Evolutionary conservation across 1,140 invertebrate genomes (phyloP), one percentile per base, ranked within the genome.

Genomic region (Aphidius gifuensis): DNA sequence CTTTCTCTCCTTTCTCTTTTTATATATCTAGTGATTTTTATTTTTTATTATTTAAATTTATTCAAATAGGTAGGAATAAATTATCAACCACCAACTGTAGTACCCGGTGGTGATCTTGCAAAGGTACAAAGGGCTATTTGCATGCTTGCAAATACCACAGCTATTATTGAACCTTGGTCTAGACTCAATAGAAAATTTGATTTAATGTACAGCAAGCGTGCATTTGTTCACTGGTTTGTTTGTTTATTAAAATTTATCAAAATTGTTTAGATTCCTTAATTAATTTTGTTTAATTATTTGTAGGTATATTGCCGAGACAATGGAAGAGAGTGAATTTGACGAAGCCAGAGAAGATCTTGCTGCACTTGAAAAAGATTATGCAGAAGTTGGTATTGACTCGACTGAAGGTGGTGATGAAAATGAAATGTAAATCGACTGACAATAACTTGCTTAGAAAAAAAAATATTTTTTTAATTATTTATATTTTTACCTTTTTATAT

Each of bases 321-420:
- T 89, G 88, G 88, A 90, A 72, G 89, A 87, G 74, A 84, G 83
- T 21, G 85, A 87, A 70, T 88, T 88, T 75, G 81, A 80, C 23
- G 86, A 88, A 69, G 87, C 87, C 49, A 76, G 92, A 62, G 91
- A 93, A 80, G 91, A 93, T 82, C 80, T 92, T 72, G 91, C 91
- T 16, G 85, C 85, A 6, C 69, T 85, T 6, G 82, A 86, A 72
- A 85, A 83, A 69, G 85, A 86, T 59, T 74, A 74, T 64, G 65
- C 71, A 56, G 70, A 74, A 62, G 71, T 74, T 32, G 72, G 66
- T n/a, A 65, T 68, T 21, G 71, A 72, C 58, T 67, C 76, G 21
- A 74, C 76, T 43, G 80, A 77, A 63, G 23, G 23, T 45, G 65
- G 53, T 11, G 71, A 69, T 5, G 71, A 68, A 53, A 69, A 66